These are phyloP conservation scores for Tolmerus cingulatus DNA, from an alignment of 2,888 invertebrate species.

Conservation along the genomic window DNA sequence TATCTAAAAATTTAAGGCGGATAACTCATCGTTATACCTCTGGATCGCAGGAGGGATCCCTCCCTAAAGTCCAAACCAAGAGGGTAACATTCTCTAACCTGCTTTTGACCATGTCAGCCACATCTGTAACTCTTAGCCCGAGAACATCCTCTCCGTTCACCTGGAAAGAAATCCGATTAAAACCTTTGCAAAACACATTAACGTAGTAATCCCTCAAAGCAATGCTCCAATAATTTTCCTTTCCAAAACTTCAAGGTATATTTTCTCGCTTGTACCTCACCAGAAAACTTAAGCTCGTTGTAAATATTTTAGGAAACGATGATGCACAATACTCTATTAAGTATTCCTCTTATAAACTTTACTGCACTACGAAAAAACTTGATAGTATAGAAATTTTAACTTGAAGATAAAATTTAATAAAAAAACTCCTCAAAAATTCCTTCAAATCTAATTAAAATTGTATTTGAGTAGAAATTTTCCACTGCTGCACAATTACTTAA, in stretches of 20 bases:
- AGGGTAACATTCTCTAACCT: slow-evolving; percentile 63
- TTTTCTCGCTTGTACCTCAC: neutral
- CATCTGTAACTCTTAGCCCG: slow-evolving; percentile 65
- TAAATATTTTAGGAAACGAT: neutral
- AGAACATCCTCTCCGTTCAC: slow-evolving; percentile 68
- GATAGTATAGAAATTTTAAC: no score
- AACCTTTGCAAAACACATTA: neutral
- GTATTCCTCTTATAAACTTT: no score
- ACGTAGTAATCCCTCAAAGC: neutral
- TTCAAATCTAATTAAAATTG: no score
- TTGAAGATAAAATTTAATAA: no score
- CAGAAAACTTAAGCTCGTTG: neutral
- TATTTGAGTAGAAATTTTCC: no score
- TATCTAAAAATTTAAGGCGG: neutral
- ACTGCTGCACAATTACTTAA: no score
- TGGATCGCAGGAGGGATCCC: slow-evolving; percentile 64
- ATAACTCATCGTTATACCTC: slow-evolving; percentile 55
- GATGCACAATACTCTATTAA: no score
- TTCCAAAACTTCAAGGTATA: neutral
- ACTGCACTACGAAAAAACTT: no score
- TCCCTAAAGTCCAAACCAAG: slow-evolving; percentile 66
- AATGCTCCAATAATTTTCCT: neutral
- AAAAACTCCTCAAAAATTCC: no score
- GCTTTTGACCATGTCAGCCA: slow-evolving; percentile 66
- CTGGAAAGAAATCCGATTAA: slow-evolving; percentile 61